Base-by-base conservation (phyloP, 2,113 vertebrate species). In the Mirounga angustirostris region DNA sequence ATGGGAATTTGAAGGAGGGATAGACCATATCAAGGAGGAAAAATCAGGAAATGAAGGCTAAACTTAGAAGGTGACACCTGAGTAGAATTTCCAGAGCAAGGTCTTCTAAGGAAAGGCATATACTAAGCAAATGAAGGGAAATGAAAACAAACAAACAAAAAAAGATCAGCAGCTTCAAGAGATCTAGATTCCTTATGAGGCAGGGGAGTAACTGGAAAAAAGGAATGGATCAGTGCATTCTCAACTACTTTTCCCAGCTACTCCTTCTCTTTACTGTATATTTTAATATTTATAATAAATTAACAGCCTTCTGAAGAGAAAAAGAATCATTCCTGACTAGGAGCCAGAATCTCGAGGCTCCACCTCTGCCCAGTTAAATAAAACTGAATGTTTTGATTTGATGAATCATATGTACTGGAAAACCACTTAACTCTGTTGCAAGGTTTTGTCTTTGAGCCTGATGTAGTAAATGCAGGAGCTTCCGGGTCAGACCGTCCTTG, bases 251-350 rank as follows among this genome's bases (percentile, higher is more conserved):
- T 83, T n/a, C 73, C 71, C 12, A 30, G 83, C 19, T 65, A 33
- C 89, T 26, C 52, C 50, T 67, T 91, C 78, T 81, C 33, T 50
- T 82, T 95, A 90, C 21, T n/a, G 58, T 74, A 8, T 21, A 89
- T n/a, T 81, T 89, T 81, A 91, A 76, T 74, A 59, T 90, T 90
- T 89, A 90, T 65, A 85, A 80, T 28, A 73, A 61, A 81, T 59
- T 52, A 86, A 65, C 33, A 78, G 43, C 28, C 26, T 85, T 80
- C 65, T 90, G 63, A 81, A 74, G 52, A 80, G 73, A 33, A 65
- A 89, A 89, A 90, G 28, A 28, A 74, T 18, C 16, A 74, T 56
- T 86, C 56, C 63, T 74, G 86, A 82, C 33, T 67, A 52, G 58
- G 10, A 93, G 36, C 61, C 28, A 74, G 90, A 86, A 93, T 59